These are phyloP conservation scores for Eubasilissa splendida DNA, from an alignment of 2,888 invertebrate genomes.

Conservation along the genomic window DNA sequence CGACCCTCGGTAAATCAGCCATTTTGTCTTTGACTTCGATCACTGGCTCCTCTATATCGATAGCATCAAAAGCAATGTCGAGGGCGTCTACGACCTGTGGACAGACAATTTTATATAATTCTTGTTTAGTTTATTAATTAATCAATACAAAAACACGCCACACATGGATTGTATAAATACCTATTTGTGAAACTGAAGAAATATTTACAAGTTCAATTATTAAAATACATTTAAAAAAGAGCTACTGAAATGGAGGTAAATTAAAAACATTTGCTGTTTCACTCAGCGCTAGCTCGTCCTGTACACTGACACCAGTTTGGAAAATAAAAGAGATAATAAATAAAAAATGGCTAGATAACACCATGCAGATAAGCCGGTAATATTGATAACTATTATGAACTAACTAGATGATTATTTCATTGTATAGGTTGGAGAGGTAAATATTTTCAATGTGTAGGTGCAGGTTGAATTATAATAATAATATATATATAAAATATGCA, in stretches of 20 bases:
- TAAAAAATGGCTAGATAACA: constrained; percentile 8
- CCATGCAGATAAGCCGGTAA: constrained; percentile 30
- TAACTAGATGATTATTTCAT: not conserved
- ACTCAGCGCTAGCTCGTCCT: constrained; percentile 1
- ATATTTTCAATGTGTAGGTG: not conserved
- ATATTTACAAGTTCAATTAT: constrained; percentile 6
- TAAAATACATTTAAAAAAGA: not conserved
- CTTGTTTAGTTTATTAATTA: not conserved
- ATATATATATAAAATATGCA: too few species aligned
- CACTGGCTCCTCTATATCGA: constrained; percentile 71
- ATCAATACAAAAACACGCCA: not conserved
- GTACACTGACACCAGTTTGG: not conserved
- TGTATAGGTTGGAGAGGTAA: not conserved
- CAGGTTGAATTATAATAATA: too few species aligned
- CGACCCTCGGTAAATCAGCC: constrained; percentile 25
- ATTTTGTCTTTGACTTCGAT: constrained; percentile 45
- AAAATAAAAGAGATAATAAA: constrained; percentile 12
- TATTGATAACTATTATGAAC: constrained; percentile 1
- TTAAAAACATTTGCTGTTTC: constrained; percentile 4
- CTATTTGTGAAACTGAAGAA: not conserved
- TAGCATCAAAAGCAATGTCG: constrained; percentile 76
- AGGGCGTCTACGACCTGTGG: constrained; percentile 76
- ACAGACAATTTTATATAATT: constrained; percentile 51
- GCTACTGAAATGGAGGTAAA: constrained; percentile 4
- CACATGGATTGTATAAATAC: constrained; percentile 10